phyloP scores from a whole-genome alignment of 2,797 vertebrate genomes.

The Acanthiza pusilla region DNA sequence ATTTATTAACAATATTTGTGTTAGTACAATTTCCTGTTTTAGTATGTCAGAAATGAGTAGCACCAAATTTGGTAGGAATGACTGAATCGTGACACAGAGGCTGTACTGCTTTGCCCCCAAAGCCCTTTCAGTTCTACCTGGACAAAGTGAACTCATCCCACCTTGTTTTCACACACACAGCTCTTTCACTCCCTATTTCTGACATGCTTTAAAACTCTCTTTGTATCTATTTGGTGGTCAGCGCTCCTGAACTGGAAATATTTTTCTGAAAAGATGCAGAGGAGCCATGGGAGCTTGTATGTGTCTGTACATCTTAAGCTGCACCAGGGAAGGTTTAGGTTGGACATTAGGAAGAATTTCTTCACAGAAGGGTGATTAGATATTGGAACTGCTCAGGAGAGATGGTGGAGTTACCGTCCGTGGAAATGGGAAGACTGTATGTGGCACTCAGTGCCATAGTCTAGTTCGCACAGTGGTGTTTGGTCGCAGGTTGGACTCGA shows the following conservation, averaged over 20 bases:
- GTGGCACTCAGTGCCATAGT: neutral
- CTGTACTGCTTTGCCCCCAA: neutral
- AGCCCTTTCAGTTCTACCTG: neutral
- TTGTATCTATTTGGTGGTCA: fast-evolving
- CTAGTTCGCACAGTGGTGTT: neutral
- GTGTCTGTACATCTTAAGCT: neutral
- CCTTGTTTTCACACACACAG: neutral
- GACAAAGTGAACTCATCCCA: too few species aligned
- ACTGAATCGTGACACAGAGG: neutral
- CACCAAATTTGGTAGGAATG: fast-evolving
- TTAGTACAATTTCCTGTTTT: neutral
- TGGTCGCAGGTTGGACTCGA: neutral
- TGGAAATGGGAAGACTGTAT: neutral
- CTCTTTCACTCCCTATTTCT: neutral
- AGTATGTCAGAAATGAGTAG: fast-evolving
- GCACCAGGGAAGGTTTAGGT: neutral
- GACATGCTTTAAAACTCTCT: neutral
- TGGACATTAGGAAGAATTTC: neutral
- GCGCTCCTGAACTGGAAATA: fast-evolving
- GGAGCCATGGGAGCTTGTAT: fast-evolving
- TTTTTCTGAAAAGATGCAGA: neutral
- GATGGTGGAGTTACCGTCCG: too few species aligned
- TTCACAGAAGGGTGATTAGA: neutral
- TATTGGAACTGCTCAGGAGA: neutral
- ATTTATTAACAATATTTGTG: neutral